Percentiles rank a stretch among this genome's conserved stretches.
Conservation (phyloP, 2,113 vertebrate genomes). For the Nettapus auritus region DNA sequence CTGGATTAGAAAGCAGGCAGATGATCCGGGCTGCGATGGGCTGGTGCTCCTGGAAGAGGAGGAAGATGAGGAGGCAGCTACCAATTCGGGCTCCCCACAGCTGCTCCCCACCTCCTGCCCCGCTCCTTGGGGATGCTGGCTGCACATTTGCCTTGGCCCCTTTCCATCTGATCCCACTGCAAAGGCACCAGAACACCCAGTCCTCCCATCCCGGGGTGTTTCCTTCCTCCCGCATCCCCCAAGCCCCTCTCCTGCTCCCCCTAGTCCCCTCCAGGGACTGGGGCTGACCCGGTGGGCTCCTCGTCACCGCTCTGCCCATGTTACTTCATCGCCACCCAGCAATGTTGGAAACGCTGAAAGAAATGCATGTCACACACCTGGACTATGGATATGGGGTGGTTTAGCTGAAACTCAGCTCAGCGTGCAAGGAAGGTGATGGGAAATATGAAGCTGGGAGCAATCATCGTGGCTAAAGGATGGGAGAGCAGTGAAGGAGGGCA, state of each 20-base stretch:
- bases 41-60: not conserved
- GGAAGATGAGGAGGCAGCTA: not conserved
- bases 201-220: fast-evolving
- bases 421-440: fast-evolving
- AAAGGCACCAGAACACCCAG: not conserved
- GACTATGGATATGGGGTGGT: fast-evolving
- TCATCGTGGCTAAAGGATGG: fast-evolving
- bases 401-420: not conserved
- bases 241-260: not conserved
- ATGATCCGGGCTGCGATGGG: not conserved
- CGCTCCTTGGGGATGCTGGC: too few relatives aligned
- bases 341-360: fast-evolving
- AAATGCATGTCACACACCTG: fast-evolving
- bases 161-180: not conserved
- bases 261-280: not conserved
- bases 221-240: not conserved
- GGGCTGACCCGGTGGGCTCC: fast-evolving
- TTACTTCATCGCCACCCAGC: not conserved
- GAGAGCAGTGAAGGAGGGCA: not conserved
- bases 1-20: not conserved
- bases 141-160: not conserved
- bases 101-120: not conserved
- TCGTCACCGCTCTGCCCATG: fast-evolving
- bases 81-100: fast-evolving
- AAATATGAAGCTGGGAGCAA: fast-evolving